phyloP scores from a whole-genome alignment of 2,888 invertebrate genomes.

The Podabrus alpinus region DNA sequence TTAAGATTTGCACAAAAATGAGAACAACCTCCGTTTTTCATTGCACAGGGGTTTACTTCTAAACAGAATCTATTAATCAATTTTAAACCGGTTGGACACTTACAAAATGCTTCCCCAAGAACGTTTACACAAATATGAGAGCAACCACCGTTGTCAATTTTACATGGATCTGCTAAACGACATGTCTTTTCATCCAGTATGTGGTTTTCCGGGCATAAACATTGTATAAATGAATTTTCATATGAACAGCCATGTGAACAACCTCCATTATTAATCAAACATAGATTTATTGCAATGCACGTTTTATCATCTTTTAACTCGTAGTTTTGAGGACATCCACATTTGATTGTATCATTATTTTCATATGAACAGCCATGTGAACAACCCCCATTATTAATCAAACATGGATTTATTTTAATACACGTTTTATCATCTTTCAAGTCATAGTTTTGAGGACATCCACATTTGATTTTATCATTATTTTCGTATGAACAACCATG shows the following conservation, averaged over 20 bases:
- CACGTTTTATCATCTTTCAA: slow-evolving; percentile 38
- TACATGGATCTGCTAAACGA: slow-evolving; percentile 50
- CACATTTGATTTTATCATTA: no score
- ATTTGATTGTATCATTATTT: no score
- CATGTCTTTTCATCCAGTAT: slow-evolving; percentile 50
- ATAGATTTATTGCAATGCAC: slow-evolving; percentile 56
- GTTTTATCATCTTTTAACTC: slow-evolving; percentile 36
- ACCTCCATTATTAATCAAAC: slow-evolving; percentile 58
- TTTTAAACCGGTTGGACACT: slow-evolving; percentile 55
- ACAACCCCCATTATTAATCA: slow-evolving; percentile 59
- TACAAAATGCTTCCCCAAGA: slow-evolving; percentile 57
- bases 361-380: slow-evolving; percentile 59
- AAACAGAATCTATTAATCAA: slow-evolving; percentile 49
- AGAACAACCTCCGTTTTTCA: slow-evolving; percentile 63
- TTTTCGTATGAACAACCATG: slow-evolving; percentile 57
- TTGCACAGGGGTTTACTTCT: slow-evolving; percentile 43
- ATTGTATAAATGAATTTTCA: slow-evolving; percentile 55
- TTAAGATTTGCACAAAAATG: slow-evolving; percentile 54
- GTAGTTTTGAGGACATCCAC: slow-evolving; percentile 48
- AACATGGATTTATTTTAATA: slow-evolving; percentile 58
- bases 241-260: slow-evolving; percentile 60
- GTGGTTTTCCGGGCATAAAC: slow-evolving; percentile 55
- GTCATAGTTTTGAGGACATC: slow-evolving; percentile 47
- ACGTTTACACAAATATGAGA: slow-evolving; percentile 59
- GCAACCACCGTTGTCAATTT: slow-evolving; percentile 61